Base-by-base conservation (phyloP, 2,888 invertebrate species). In the Leptogaster cylindrica region DNA sequence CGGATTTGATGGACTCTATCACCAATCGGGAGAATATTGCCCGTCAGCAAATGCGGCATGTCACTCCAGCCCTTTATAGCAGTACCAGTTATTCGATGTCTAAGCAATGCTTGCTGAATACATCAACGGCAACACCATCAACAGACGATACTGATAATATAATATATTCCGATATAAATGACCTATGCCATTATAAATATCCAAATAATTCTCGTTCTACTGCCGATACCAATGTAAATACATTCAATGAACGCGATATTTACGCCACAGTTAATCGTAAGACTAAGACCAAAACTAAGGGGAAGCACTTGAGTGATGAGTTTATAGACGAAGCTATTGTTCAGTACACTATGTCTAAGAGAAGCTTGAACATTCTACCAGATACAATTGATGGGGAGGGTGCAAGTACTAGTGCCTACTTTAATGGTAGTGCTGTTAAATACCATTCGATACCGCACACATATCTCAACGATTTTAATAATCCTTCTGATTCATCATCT, bases 1-100 rank as follows among this genome's bases (percentile, higher is more conserved):
- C 79, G 79, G 80, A 80, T 77, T 79, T 79, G 79, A 80, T 78
- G 77, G 82, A 82, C 78, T 84, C 83, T 76, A 83, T 83, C 81
- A 82, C 76, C 82, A 83, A 78, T 79, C 84, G 81, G 82, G 83
- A 77, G 81, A 81, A 73, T 80, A 78, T 77, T 78, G 78, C 75
- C 79, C 82, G 78, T 78, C 77, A 76, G 75, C 79, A 73, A 76
- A 77, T 73, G 71, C 79, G 76, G 48, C 70, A 67, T 71, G 71
- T 73, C 79, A 79, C 76, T 72, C 81, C 78, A 79, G 78, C 76
- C 77, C 81, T 77, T 81, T 81, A 81, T 81, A 81, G 80, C 81
- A 81, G 77, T 81, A 80, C 80, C 75, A 81, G 75, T 76, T 80
- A 77, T 80, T 81, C 78, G 81, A 81, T 81, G 81, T 81, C 81